These are phyloP conservation scores for Choloepus didactylus DNA, from an alignment of 2,797 vertebrate genomes.

Conservation along the genomic window DNA sequence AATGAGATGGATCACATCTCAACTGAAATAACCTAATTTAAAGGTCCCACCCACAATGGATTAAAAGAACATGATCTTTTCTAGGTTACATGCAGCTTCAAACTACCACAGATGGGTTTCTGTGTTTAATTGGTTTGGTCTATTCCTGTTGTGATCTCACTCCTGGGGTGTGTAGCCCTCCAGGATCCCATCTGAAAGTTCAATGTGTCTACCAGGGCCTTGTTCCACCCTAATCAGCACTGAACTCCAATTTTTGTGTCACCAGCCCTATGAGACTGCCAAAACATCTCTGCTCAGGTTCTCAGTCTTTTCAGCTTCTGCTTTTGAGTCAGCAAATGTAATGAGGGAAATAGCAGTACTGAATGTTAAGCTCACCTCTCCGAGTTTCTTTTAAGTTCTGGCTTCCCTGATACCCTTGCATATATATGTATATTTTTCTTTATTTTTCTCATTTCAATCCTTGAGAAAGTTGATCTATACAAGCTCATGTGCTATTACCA, in stretches of 20 bases:
- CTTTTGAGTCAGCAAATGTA: not conserved
- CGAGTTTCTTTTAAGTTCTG: not conserved
- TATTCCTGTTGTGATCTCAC: not conserved
- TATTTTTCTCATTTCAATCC: not conserved
- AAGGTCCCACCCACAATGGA: no score
- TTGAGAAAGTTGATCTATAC: not conserved
- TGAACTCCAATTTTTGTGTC: not conserved
- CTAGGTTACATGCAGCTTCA: no score
- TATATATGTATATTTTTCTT: no score
- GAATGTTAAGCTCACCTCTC: not conserved
- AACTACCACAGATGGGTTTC: no score
- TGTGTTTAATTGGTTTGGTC: not conserved
- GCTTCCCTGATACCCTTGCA: no score
- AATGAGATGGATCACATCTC: no score
- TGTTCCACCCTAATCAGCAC: not conserved
- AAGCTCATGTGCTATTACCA: not conserved
- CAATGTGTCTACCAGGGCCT: not conserved
- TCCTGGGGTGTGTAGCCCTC: not conserved
- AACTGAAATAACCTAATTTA: no score
- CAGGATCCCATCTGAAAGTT: not conserved
- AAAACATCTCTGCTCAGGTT: not conserved
- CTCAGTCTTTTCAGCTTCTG: not conserved
- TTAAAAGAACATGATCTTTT: no score
- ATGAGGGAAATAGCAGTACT: not conserved
- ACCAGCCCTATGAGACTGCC: not conserved